These are phyloP conservation scores for Acrocephalus kingi DNA, from an alignment of 2,113 vertebrate species.

Conservation along the genomic window DNA sequence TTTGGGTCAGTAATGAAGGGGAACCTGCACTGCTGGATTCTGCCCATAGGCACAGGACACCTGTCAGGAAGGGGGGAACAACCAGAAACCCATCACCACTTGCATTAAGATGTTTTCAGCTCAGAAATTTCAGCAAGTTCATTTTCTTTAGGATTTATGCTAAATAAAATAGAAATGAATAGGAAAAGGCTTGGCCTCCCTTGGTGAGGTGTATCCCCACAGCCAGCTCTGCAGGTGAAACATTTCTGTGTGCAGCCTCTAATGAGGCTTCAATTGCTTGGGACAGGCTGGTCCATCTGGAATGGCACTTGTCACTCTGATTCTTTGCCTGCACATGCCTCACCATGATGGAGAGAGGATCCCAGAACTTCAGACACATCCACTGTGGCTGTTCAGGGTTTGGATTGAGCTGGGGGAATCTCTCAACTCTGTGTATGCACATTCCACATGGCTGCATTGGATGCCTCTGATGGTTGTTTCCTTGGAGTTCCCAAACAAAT, in stretches of 20 bases:
- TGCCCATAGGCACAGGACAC: accelerated
- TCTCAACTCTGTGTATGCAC: accelerated
- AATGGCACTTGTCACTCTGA: not conserved
- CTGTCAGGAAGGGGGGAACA: not conserved
- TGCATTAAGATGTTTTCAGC: not conserved
- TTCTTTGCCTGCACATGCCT: not conserved
- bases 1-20: not conserved
- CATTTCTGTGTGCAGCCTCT: not conserved
- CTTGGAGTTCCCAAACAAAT: not conserved
- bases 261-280: not conserved
- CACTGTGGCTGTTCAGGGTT: not conserved
- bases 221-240: not conserved
- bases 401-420: not conserved
- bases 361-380: not conserved
- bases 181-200: not conserved
- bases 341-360: not conserved
- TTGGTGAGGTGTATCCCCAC: accelerated
- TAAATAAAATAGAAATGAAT: not conserved
- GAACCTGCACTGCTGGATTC: not conserved
- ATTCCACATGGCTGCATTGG: not conserved
- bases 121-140: not conserved
- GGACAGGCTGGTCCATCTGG: not conserved
- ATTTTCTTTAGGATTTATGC: not conserved
- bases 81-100: not conserved
- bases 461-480: not conserved